Evolutionary conservation across 2,797 vertebrate species (phyloP).

Genomic region (Aulostomus chinensis): DNA sequence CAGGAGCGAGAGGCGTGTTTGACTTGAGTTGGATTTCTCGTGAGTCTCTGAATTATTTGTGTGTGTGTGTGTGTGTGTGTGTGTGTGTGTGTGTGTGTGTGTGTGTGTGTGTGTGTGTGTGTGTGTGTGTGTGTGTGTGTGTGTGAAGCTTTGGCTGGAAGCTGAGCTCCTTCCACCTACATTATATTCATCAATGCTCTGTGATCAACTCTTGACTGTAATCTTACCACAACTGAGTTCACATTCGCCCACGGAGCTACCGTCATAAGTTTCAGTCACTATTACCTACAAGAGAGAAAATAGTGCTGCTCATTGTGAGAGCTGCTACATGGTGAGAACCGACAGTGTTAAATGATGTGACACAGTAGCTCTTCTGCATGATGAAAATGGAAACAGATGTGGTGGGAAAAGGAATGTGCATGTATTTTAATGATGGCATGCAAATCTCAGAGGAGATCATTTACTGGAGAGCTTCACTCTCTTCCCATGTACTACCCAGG

Average conservation of each 20-base stretch:
- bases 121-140: not conserved
- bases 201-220: slow-evolving; percentile 46
- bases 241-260: slow-evolving; percentile 30
- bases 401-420: slow-evolving; percentile 1
- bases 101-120: not conserved
- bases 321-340: slow-evolving; percentile 40
- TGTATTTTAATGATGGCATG: not conserved
- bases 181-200: slow-evolving; percentile 25
- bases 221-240: slow-evolving; percentile 41
- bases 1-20: too few relatives aligned
- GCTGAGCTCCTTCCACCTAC: slow-evolving; percentile 47
- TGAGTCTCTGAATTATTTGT: too few relatives aligned
- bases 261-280: slow-evolving; percentile 52
- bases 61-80: not conserved
- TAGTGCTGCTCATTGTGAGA: slow-evolving; percentile 18
- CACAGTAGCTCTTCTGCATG: slow-evolving; percentile 12
- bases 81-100: not conserved
- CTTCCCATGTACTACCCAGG: too few relatives aligned
- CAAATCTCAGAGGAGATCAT: slow-evolving; percentile 19
- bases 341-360: slow-evolving; percentile 16
- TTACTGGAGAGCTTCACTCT: too few relatives aligned
- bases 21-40: too few relatives aligned
- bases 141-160: slow-evolving; percentile 20
- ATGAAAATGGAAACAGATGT: slow-evolving; percentile 15
- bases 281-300: slow-evolving; percentile 15